Evolutionary conservation across 2,797 vertebrate genomes (phyloP).

Genomic region (Gila robusta): DNA sequence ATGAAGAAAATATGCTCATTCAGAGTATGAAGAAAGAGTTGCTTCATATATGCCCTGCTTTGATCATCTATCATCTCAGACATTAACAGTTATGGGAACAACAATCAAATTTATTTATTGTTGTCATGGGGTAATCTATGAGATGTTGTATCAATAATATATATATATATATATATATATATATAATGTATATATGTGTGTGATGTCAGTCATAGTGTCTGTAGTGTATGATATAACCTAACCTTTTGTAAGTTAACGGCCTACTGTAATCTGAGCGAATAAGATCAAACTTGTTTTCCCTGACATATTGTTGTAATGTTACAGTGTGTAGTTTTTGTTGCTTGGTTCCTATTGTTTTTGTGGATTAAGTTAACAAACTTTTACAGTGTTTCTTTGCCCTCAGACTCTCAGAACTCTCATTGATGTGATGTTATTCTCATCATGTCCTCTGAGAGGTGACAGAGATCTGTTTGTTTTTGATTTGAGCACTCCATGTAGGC

Average conservation of each 20-base stretch:
- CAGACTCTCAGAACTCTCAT: not conserved
- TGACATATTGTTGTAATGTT: constrained; percentile 49
- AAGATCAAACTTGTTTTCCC: constrained; percentile 62
- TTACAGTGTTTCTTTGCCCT: constrained; percentile 32
- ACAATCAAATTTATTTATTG: constrained; percentile 23
- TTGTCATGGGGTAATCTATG: constrained; percentile 3
- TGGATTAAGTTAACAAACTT: constrained; percentile 13
- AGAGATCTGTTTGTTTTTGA: constrained; percentile 16
- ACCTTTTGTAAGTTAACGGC: not conserved
- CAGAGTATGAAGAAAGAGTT: not conserved
- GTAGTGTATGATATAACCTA: not conserved
- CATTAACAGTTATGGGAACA: constrained; percentile 29
- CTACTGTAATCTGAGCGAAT: constrained; percentile 52
- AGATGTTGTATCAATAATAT: constrained; percentile 41
- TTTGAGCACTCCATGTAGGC: constrained; percentile 3
- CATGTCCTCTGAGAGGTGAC: constrained; percentile 34
- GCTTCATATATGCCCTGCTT: not conserved
- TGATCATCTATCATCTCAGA: constrained; percentile 17
- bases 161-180: constrained; percentile 3
- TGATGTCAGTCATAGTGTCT: not conserved
- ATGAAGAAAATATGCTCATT: not conserved
- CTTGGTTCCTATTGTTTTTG: constrained; percentile 28
- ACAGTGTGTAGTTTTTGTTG: constrained; percentile 36
- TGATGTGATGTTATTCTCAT: not conserved
- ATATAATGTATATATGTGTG: constrained; percentile 19